Evolutionary conservation across 35 echinoderm and acorn worm genomes (phyloP), one percentile per base, ranked within the genome.

Genomic region (Anneissia japonica): DNA sequence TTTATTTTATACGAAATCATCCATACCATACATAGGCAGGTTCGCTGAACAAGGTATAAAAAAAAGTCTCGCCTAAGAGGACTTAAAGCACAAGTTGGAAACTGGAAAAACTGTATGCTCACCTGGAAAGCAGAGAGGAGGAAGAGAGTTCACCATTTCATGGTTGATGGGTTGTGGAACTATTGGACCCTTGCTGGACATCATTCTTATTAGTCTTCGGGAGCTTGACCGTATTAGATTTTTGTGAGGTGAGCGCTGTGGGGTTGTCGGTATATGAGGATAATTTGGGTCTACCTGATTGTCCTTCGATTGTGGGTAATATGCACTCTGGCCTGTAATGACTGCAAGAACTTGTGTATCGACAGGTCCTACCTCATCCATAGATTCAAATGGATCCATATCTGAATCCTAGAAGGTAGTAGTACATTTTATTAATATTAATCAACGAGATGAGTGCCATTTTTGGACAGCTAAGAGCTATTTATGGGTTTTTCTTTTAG

Each of bases 41-140:
- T n/a, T n/a, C n/a, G n/a, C n/a, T n/a, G n/a, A 19, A 32, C 76
- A 5, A 3, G 76, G n/a, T 21, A 78, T 32, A 36, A 78, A 78
- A 36, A 78, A 19, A 78, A 2, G 31, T 32, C 30, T 30, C 19
- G 38, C 34, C 26, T 78, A 75, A 23, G 38, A 23, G 13, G 23
- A 36, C 76, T 35, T 78, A 32, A 32, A 75, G 34, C 41, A 0
- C 23, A 34, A 34, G 83, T 55, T 10, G 31, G 6, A 11, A 0
- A 84, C 13, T 29, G 32, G 17, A n/a, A 30, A 28, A 35, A n/a
- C 6, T 51, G 34, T 13, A 56, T 32, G 41, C 86, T 97, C 79
- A 97, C 95, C 86, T 82, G 95, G 95, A 39, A 97, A 93, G 82
- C 95, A 97, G 0, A 97, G 88, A 13, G 88, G 89, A 23, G 91